A percentile compares a stretch with the other conserved stretches of the same genome.
Evolutionary conservation across 2,797 vertebrate species (phyloP).

Genomic region (Acipenser ruthenus): DNA sequence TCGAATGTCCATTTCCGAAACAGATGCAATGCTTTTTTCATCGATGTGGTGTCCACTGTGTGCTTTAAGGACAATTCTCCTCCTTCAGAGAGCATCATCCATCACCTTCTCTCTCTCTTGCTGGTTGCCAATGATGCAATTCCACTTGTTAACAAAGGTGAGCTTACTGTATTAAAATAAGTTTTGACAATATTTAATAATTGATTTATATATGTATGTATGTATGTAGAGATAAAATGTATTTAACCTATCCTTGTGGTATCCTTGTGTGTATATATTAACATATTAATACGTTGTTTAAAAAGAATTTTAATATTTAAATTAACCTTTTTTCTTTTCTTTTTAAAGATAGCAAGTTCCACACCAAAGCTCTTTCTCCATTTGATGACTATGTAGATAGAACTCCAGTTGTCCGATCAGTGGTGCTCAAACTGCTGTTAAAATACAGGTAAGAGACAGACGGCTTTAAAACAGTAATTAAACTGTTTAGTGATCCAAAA

Average conservation of each 20-base stretch:
- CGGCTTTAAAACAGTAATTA: too few relatives aligned
- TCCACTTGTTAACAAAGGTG: conserved; percentile 36
- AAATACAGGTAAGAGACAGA: conserved; percentile 77
- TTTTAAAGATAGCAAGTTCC: conserved; percentile 38
- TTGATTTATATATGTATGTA: background rate
- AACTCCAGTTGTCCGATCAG: conserved; percentile 83
- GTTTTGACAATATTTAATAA: background rate
- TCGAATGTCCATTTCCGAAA: conserved; percentile 68
- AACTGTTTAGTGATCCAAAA: too few relatives aligned
- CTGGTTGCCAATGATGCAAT: conserved; percentile 51
- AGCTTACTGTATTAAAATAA: background rate
- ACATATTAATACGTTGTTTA: background rate
- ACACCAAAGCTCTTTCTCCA: conserved; percentile 80
- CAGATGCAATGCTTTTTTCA: conserved; percentile 82
- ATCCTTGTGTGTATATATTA: too few relatives aligned
- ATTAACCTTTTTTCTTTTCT: conserved; percentile 1
- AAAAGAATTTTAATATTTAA: background rate
- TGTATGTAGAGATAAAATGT: background rate
- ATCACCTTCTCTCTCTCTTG: conserved; percentile 66
- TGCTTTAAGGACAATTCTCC: conserved; percentile 88
- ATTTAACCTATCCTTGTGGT: background rate
- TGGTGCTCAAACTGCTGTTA: conserved; percentile 84
- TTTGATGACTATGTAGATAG: conserved; percentile 85
- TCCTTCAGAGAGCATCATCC: conserved; percentile 62
- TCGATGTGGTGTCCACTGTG: conserved; percentile 79